Evolutionary conservation across 2,888 invertebrate genomes (phyloP).

Genomic region (Sminthurinus aureus): DNA sequence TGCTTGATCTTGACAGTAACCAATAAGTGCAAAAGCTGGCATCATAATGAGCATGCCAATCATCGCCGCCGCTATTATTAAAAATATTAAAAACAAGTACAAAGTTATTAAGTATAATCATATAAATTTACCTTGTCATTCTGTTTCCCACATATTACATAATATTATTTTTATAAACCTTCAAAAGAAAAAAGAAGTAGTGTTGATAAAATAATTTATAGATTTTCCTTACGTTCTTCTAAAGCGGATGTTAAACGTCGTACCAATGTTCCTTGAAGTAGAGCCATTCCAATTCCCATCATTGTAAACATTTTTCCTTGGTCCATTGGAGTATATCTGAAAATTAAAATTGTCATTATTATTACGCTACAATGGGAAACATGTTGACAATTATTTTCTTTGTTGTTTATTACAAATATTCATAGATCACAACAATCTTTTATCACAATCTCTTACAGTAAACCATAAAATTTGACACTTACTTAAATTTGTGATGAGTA

Average conservation of each 20-base stretch:
- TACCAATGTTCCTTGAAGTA: conserved; percentile 88
- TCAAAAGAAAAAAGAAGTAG: not conserved
- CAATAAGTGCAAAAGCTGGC: conserved; percentile 68
- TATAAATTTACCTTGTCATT: too few species aligned
- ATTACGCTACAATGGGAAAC: not conserved
- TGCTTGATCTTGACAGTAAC: conserved; percentile 63
- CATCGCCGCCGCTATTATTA: conserved; percentile 68
- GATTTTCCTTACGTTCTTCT: not conserved
- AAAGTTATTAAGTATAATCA: not conserved
- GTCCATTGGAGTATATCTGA: conserved; percentile 78
- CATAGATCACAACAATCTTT: not conserved
- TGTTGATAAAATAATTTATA: not conserved
- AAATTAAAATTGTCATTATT: not conserved
- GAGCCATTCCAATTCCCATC: conserved; percentile 90
- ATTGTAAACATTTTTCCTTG: conserved; percentile 98
- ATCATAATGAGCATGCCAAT: conserved; percentile 67
- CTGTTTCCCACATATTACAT: too few species aligned
- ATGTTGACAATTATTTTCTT: not conserved
- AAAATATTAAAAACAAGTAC: conserved; percentile 46
- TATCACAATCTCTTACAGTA: too few species aligned
- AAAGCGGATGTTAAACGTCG: conserved; percentile 74
- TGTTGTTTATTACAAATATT: too few species aligned
- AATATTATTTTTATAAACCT: not conserved
- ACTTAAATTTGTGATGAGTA: conserved; percentile 72
- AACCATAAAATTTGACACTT: conserved; percentile 11